Base-by-base conservation (phyloP, 2,888 invertebrate genomes). In the Ctenicera cuprea region DNA sequence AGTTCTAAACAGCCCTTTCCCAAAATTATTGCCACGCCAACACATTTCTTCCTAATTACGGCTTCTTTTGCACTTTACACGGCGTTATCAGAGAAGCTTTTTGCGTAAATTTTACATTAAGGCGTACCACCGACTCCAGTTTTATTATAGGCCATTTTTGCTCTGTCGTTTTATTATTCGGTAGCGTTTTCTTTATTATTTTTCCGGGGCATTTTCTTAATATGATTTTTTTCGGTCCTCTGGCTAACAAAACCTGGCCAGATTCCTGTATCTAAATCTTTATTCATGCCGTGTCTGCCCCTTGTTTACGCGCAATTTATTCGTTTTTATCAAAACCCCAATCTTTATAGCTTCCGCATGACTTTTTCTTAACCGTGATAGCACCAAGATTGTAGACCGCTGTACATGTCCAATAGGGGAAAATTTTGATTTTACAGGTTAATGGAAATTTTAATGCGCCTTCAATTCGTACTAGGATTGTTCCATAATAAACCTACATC, bases 321-420 rank as follows among this genome's bases (percentile, higher is more conserved):
- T 74, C 72, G 66, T 66, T 63, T 76, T 76, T 76, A 76, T 76
- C 76, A 76, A 76, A 73, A 65, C 72, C 68, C 64, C 61, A 71
- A 76, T 76, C 76, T 74, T 76, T 76, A 76, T 76, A 74, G 74
- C 74, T 76, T 76, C 76, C 76, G 73, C 76, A 76, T 76, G 76
- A 74, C 70, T 76, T 74, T 76, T 74, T 73, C 67, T 69, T 69
- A 62, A 37, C 57, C 66, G 72, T 71, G 76, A 76, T 76, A 70
- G 68, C 61, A 64, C 69, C 63, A 71, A 76, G 71, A 68, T 66
- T 71, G 64, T 54, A 33, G 9, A 33, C 33, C 33, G 33, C 33
- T 33, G 7, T 9, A 33, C 7, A 9, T 4, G 33, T 1, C 33
- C 7, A 9, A 9, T 33, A 33, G 9, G 9, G 3, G 26, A 26